These are phyloP conservation scores for Lasioglossum albipes DNA, from an alignment of 1,140 invertebrate genomes.

Conservation along the genomic window DNA sequence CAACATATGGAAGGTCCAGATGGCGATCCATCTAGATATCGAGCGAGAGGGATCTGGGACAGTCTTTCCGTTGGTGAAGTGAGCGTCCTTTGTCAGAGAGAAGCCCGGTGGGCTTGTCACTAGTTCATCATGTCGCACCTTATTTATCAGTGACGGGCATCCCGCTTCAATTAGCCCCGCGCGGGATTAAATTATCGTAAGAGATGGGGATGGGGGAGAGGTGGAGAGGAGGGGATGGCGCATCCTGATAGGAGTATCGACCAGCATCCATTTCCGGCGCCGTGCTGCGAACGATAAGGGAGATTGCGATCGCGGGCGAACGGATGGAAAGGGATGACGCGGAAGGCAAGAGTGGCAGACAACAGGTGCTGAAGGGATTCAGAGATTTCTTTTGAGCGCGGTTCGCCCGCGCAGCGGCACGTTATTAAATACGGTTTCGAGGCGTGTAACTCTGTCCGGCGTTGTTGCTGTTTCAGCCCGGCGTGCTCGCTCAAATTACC, in stretches of 20 bases:
- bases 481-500: constrained; percentile 40
- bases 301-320: background rate
- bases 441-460: constrained; percentile 23
- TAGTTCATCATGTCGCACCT: background rate
- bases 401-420: background rate
- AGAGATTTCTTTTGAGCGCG: constrained; percentile 19
- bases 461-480: constrained; percentile 23
- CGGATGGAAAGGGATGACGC: background rate
- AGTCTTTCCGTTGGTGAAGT: background rate
- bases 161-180: constrained; percentile 1
- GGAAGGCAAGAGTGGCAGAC: background rate
- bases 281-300: background rate
- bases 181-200: constrained; percentile 23
- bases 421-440: constrained; percentile 18
- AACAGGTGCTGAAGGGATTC: constrained; percentile 39
- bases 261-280: background rate
- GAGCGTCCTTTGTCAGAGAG: background rate
- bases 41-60: background rate
- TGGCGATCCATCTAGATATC: background rate
- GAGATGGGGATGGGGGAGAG: background rate
- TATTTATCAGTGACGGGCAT: background rate
- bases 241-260: constrained; percentile 26
- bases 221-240: background rate
- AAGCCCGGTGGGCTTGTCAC: background rate
- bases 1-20: constrained; percentile 3